These are phyloP conservation scores for Sympetrum striolatum DNA, from an alignment of 2,888 invertebrate species.

Conservation along the genomic window DNA sequence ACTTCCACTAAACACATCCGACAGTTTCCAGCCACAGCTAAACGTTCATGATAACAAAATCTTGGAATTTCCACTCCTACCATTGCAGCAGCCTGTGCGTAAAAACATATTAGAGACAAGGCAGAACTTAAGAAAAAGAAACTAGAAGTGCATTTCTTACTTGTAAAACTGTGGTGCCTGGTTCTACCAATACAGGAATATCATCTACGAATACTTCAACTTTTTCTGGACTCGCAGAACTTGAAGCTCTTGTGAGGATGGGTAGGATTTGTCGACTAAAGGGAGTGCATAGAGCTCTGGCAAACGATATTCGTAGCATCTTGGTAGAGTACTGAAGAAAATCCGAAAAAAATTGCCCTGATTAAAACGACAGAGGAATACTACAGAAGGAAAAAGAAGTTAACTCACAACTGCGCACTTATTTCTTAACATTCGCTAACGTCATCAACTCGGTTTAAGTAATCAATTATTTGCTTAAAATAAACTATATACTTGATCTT, in stretches of 20 bases:
- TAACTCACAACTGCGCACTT: too few relatives aligned
- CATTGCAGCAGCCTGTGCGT: constrained; percentile 85
- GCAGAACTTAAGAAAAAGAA: background rate
- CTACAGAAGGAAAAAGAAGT: too few relatives aligned
- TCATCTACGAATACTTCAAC: constrained; percentile 98
- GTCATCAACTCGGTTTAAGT: too few relatives aligned
- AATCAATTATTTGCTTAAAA: too few relatives aligned
- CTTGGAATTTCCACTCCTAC: constrained; percentile 97
- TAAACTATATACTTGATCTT: too few relatives aligned
- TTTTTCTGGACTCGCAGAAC: constrained; percentile 70
- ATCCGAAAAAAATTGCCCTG: too few relatives aligned
- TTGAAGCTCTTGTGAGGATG: constrained; percentile 51
- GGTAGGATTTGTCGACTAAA: constrained; percentile 58
- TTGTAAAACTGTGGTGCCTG: constrained; percentile 96
- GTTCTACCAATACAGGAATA: constrained; percentile 89
- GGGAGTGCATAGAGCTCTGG: constrained; percentile 65
- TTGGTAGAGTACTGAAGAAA: constrained; percentile 51
- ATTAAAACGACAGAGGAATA: too few relatives aligned
- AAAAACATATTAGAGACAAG: constrained; percentile 4
- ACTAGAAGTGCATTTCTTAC: constrained; percentile 60
- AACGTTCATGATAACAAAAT: constrained; percentile 98
- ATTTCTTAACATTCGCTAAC: too few relatives aligned
- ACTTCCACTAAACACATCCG: constrained; percentile 99
- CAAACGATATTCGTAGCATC: constrained; percentile 80
- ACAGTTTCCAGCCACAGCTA: constrained; percentile 98